Percentiles rank a stretch among this genome's conserved stretches.
Conservation (phyloP, 2,888 invertebrate genomes). For the Gasteruption jaculator region DNA sequence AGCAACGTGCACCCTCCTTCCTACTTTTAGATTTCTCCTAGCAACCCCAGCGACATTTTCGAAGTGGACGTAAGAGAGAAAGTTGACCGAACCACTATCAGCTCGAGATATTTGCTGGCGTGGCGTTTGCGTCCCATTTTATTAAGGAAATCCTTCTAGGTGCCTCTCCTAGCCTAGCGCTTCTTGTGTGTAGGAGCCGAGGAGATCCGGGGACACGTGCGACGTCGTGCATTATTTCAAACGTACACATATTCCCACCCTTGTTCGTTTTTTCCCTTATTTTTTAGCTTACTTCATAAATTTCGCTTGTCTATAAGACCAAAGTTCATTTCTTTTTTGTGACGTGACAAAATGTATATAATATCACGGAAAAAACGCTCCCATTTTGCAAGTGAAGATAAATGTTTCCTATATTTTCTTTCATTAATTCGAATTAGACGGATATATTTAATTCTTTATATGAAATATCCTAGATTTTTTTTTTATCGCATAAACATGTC, state of each 20-base stretch:
- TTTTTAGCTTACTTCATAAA: too few relatives aligned
- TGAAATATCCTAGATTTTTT: too few relatives aligned
- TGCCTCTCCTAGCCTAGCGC: conserved; percentile 16
- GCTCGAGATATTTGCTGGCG: conserved; percentile 49
- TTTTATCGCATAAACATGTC: too few relatives aligned
- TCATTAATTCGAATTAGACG: too few relatives aligned
- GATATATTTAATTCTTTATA: too few relatives aligned
- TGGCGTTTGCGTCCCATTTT: conserved; percentile 48
- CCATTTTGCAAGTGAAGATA: too few relatives aligned
- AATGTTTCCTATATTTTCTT: too few relatives aligned
- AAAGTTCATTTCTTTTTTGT: too few relatives aligned
- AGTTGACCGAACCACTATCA: conserved; percentile 48
- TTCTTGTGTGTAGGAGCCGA: conserved; percentile 16
- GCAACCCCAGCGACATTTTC: conserved; percentile 34
- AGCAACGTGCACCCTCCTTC: conserved; percentile 37
- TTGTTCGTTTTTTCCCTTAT: conserved; percentile 10
- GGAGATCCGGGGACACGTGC: conserved; percentile 32
- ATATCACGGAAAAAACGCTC: too few relatives aligned
- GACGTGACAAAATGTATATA: too few relatives aligned
- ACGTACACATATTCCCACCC: too few relatives aligned
- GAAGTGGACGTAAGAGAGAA: conserved; percentile 39
- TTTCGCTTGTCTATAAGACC: too few relatives aligned
- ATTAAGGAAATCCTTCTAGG: conserved; percentile 46
- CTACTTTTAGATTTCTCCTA: conserved; percentile 31
- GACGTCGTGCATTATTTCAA: conserved; percentile 32